Evolutionary conservation across 1,140 invertebrate genomes (phyloP), one percentile per base, ranked within the genome.

Genomic region (Dysdera silvatica): DNA sequence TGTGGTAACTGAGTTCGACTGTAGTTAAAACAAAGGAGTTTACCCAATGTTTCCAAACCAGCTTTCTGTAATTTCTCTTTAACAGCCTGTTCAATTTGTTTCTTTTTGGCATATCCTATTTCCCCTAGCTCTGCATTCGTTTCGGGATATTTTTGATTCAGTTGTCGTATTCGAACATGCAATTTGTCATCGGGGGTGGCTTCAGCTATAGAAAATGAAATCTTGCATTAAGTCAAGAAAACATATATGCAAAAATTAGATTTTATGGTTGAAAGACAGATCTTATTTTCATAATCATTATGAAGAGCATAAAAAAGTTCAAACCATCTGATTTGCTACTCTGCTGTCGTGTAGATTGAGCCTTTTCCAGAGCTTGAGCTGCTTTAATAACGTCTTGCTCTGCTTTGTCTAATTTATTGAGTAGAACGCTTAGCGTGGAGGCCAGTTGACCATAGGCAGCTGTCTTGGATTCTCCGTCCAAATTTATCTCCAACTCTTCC

Each of bases 21-120:
- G n/a, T n/a, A n/a, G n/a, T n/a, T n/a, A n/a, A n/a, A n/a, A n/a
- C n/a, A n/a, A n/a, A n/a, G 28, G 33, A 56, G 26, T 14, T 29
- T 61, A 68, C 67, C 67, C 23, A 29, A 47, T 24, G 59, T 65
- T 60, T 63, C 56, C 29, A 68, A 18, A 18, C 64, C 64, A 43
- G 59, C 45, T 63, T 58, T 54, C 43, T 68, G 54, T 20, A 68
- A 60, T 18, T 63, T 66, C 28, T 68, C 53, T 56, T 61, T 59
- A n/a, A 68, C 53, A 14, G 60, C 67, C 18, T 68, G 32, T 23
- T 68, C 67, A 35, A 68, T 26, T 37, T 63, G 53, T 49, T 59
- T 47, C 18, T 37, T 33, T 35, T 68, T 64, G 18, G 32, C 18
- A 33, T n/a, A 12, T 24, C 62, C 55, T 16, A 66, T 20, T 31